Conservation (phyloP, 2,888 invertebrate species). For the Tanaodytes sp. region DNA sequence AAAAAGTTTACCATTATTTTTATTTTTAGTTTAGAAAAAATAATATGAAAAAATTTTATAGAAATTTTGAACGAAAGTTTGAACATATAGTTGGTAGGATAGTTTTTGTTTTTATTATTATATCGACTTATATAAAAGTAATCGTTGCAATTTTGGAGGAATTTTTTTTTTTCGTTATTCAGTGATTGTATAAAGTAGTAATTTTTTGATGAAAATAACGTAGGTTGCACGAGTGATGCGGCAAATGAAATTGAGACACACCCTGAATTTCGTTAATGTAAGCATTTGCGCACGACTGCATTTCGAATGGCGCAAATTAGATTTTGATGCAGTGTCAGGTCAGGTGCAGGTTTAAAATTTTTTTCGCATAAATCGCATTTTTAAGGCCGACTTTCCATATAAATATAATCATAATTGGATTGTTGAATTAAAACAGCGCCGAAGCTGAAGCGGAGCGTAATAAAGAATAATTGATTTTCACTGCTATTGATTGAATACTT, state of each 20-base stretch:
- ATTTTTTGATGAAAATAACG: too few species aligned
- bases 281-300: constrained; percentile 25
- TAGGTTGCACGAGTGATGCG: constrained; percentile 19
- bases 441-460: constrained; percentile 36
- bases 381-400: constrained; percentile 29
- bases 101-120: too few species aligned
- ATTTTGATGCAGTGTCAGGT: too few species aligned
- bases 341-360: constrained; percentile 41
- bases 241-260: constrained; percentile 32
- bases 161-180: too few species aligned
- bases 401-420: constrained; percentile 48
- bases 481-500: constrained; percentile 49
- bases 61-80: too few species aligned
- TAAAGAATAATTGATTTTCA: constrained; percentile 49
- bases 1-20: too few species aligned
- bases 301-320: constrained; percentile 36
- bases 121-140: too few species aligned
- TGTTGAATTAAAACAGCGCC: constrained; percentile 45
- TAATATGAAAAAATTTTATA: too few species aligned
- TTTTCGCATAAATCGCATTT: constrained; percentile 45
- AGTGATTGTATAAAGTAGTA: too few species aligned
- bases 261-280: constrained; percentile 35
- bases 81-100: too few species aligned
- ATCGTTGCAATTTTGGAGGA: too few species aligned
- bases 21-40: too few species aligned